Evolutionary conservation across 2,797 vertebrate genomes (phyloP).

Genomic region (Nyctibius grandis): DNA sequence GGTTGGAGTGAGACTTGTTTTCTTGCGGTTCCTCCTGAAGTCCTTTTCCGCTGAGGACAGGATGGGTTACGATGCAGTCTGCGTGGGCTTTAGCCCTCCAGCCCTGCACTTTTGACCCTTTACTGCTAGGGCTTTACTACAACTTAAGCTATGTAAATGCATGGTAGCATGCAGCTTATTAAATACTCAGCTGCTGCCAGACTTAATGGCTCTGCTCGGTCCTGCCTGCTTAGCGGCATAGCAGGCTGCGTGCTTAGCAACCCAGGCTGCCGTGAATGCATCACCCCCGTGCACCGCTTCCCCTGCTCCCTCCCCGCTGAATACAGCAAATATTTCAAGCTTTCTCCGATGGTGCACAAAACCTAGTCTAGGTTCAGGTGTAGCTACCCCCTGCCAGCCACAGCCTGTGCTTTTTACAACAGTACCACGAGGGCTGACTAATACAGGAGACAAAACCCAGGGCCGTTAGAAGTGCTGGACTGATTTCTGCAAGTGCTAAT

Average conservation of each 20-base stretch:
- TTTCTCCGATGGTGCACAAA: neutral
- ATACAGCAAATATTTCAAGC: neutral
- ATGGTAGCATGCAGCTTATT: slow-evolving; percentile 11
- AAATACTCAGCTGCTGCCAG: slow-evolving; percentile 32
- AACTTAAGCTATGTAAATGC: slow-evolving; percentile 25
- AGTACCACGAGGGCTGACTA: neutral
- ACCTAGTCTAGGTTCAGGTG: neutral
- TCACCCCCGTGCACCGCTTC: neutral
- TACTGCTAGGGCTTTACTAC: slow-evolving; percentile 5
- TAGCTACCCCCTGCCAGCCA: neutral
- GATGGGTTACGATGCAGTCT: neutral
- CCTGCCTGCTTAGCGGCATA: neutral
- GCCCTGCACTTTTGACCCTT: slow-evolving; percentile 48
- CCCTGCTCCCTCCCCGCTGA: neutral
- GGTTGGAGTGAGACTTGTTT: neutral
- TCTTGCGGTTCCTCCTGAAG: neutral
- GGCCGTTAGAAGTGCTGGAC: neutral
- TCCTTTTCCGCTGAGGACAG: neutral
- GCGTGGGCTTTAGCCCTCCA: neutral
- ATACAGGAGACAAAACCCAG: neutral
- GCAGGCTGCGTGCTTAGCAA: slow-evolving; percentile 42
- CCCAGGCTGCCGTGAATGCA: neutral
- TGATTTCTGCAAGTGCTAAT: neutral
- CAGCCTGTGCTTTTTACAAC: neutral
- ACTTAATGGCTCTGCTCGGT: neutral